phyloP scores from a whole-genome alignment of 64 coral and sea anemone species.

The Pachyseris speciosa region DNA sequence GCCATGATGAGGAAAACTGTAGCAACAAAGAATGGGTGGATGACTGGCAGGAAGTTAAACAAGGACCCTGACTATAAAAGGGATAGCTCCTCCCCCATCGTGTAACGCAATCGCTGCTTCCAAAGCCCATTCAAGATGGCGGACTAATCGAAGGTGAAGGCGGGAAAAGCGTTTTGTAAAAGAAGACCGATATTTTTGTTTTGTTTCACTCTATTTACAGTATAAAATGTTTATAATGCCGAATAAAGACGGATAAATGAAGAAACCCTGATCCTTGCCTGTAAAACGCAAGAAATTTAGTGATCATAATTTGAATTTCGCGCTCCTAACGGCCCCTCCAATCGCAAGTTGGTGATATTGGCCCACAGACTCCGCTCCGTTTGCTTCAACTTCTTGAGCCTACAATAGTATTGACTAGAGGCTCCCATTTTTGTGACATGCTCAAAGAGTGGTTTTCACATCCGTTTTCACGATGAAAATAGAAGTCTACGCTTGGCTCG shows the following conservation, averaged over 20 bases:
- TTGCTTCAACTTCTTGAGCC: background rate
- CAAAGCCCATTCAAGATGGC: background rate
- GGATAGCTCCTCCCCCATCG: background rate
- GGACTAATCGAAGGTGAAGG: background rate
- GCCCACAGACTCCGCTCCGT: too few relatives aligned
- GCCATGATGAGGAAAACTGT: conserved; percentile 24
- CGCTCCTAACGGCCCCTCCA: background rate
- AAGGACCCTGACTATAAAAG: too few relatives aligned
- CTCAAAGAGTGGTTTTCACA: too few relatives aligned
- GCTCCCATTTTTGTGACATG: too few relatives aligned
- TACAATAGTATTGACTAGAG: background rate
- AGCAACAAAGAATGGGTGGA: too few relatives aligned
- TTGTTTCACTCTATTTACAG: background rate
- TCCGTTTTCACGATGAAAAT: too few relatives aligned
- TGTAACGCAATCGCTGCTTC: background rate
- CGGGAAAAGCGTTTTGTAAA: background rate
- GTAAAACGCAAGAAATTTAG: background rate
- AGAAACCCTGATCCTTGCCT: background rate
- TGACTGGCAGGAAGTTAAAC: too few relatives aligned
- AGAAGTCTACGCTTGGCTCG: background rate
- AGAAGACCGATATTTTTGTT: background rate
- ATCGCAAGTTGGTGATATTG: too few relatives aligned
- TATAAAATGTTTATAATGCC: background rate
- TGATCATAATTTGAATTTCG: background rate
- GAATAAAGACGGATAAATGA: background rate